These are phyloP conservation scores for Echiichthys vipera DNA, from an alignment of 2,797 vertebrate genomes.

Conservation along the genomic window DNA sequence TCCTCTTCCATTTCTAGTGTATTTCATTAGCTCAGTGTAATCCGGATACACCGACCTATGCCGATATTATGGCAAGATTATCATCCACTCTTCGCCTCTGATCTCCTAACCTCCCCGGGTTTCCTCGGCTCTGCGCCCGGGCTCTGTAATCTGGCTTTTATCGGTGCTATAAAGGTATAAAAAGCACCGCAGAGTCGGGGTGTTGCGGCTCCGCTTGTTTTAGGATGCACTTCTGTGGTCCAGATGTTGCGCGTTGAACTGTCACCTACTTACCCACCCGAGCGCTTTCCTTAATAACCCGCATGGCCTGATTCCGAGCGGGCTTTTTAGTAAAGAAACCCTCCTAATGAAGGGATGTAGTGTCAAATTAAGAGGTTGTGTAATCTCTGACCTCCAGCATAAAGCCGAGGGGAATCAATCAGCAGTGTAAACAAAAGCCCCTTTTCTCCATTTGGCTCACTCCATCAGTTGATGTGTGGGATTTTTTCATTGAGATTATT, in stretches of 20 bases:
- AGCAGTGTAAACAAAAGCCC: slow-evolving; percentile 23
- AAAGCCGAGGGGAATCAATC: slow-evolving; percentile 24
- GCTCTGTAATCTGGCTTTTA: slow-evolving; percentile 75
- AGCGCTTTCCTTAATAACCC: slow-evolving; percentile 28
- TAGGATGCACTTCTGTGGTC: slow-evolving; percentile 45
- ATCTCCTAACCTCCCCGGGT: slow-evolving; percentile 63
- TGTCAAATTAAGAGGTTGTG: slow-evolving; percentile 19
- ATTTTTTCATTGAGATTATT: neutral
- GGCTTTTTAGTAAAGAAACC: slow-evolving; percentile 44
- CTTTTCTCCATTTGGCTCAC: neutral
- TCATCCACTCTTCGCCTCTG: slow-evolving; percentile 63
- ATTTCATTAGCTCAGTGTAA: slow-evolving; percentile 82
- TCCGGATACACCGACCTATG: slow-evolving; percentile 70
- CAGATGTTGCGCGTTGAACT: slow-evolving; percentile 73
- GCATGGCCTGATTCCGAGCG: slow-evolving; percentile 46
- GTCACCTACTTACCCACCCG: slow-evolving; percentile 60
- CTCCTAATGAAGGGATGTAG: slow-evolving; percentile 27
- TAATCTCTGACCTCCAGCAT: slow-evolving; percentile 56
- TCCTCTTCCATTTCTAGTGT: slow-evolving; percentile 57
- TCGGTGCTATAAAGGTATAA: neutral
- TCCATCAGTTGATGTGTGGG: neutral
- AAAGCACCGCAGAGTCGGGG: slow-evolving; percentile 3
- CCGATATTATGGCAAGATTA: slow-evolving; percentile 77
- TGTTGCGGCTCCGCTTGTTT: slow-evolving; percentile 57
- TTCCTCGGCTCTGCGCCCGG: slow-evolving; percentile 52